These are phyloP conservation scores for Petroica traversi DNA, from an alignment of 2,113 vertebrate species.

Conservation along the genomic window DNA sequence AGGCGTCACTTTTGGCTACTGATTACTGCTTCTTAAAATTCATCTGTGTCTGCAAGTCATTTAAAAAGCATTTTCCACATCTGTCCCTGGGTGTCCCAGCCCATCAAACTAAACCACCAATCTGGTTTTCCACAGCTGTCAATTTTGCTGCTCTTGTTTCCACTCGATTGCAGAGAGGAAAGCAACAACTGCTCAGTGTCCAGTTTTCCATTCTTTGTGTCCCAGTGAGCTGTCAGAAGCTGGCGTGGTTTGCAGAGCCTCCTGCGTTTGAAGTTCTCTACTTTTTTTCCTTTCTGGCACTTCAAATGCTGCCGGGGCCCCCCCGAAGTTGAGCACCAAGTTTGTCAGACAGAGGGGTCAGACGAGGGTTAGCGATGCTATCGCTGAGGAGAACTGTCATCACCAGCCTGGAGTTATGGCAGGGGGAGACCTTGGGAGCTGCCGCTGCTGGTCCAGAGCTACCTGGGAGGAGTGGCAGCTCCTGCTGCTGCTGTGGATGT, in stretches of 20 bases:
- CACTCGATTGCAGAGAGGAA: slow-evolving; percentile 24
- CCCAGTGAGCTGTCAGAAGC: slow-evolving; percentile 27
- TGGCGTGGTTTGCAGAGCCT: slow-evolving; percentile 13
- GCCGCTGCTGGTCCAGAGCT: neutral
- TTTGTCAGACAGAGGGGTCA: slow-evolving; percentile 53
- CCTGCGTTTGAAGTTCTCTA: neutral
- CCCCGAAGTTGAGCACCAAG: slow-evolving; percentile 10
- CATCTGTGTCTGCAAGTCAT: neutral
- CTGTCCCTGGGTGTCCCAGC: slow-evolving; percentile 33
- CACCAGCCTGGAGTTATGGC: neutral
- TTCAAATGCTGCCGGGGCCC: slow-evolving; percentile 25
- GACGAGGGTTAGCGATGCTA: slow-evolving; percentile 25
- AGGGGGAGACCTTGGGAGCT: neutral
- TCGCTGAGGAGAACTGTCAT: slow-evolving; percentile 11
- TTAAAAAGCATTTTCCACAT: slow-evolving; percentile 58
- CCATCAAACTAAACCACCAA: slow-evolving; percentile 41
- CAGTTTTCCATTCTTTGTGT: slow-evolving; percentile 47
- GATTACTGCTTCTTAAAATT: slow-evolving; percentile 72
- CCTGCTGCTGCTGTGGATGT: accelerated
- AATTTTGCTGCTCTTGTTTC: slow-evolving; percentile 21
- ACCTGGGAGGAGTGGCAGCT: neutral
- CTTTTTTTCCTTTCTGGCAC: neutral
- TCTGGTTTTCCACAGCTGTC: slow-evolving; percentile 55
- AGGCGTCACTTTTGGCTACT: neutral
- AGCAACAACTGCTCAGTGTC: neutral